phyloP scores from a whole-genome alignment of 2,113 vertebrate species.

The Hepsetus odoe region DNA sequence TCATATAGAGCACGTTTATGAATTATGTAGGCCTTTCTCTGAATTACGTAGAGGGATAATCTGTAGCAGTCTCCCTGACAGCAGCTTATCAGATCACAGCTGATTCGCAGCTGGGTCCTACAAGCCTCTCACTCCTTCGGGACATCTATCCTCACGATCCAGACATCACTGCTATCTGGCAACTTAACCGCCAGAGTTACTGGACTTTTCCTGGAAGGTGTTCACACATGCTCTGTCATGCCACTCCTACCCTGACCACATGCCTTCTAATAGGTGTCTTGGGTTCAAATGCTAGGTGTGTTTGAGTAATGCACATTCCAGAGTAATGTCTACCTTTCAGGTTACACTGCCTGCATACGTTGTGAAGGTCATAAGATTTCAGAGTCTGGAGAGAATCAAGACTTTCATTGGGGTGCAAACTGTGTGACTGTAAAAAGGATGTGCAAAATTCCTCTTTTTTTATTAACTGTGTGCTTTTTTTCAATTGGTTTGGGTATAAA shows the following conservation, averaged over 20 bases:
- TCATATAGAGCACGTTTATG: neutral
- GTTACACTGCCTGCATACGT: neutral
- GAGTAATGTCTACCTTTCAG: constrained; percentile 25
- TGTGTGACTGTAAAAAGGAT: neutral
- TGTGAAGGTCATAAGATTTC: neutral
- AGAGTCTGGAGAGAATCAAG: neutral
- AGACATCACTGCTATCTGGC: constrained; percentile 36
- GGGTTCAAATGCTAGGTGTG: constrained; percentile 22
- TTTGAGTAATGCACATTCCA: constrained; percentile 45
- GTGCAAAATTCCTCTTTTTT: no score
- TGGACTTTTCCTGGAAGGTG: constrained; percentile 46
- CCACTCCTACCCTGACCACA: constrained; percentile 9
- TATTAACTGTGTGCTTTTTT: no score
- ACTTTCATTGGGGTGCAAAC: neutral
- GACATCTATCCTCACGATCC: constrained; percentile 26
- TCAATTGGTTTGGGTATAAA: no score
- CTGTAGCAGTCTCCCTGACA: constrained; percentile 19
- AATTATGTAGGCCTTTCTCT: neutral
- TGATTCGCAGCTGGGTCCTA: constrained; percentile 11
- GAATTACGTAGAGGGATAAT: constrained; percentile 16
- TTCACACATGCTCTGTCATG: constrained; percentile 39
- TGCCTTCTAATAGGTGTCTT: constrained; percentile 35
- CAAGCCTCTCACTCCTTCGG: neutral
- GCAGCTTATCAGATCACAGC: constrained; percentile 22
- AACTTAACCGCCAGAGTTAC: constrained; percentile 34